phyloP scores from a whole-genome alignment of 2,888 invertebrate species.

The Acholoe squamosa region DNA sequence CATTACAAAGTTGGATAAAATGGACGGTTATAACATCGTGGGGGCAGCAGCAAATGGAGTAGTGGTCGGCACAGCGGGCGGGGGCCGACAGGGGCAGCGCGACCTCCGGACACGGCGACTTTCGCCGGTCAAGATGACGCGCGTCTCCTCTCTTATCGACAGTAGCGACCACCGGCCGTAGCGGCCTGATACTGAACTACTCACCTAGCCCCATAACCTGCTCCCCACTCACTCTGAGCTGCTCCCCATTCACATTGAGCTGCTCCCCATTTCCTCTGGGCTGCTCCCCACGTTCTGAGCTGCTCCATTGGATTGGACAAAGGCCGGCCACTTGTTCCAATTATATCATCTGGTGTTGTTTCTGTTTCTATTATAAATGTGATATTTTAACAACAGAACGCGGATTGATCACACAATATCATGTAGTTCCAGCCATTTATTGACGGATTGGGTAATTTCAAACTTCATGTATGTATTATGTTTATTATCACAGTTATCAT shows the following conservation, averaged over 20 bases:
- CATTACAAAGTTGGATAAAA: constrained; percentile 89
- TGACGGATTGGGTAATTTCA: not conserved
- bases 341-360: not conserved
- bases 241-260: not conserved
- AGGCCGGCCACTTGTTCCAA: not conserved
- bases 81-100: not conserved
- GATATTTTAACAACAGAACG: not conserved
- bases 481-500: too few relatives aligned
- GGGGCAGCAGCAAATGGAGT: constrained; percentile 38
- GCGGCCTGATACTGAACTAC: not conserved
- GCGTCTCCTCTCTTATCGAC: constrained; percentile 32
- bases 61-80: not conserved
- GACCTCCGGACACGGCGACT: constrained; percentile 51
- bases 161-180: constrained; percentile 11
- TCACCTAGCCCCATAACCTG: not conserved
- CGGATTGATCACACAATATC: not conserved
- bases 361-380: not conserved
- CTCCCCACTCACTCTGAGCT: too few relatives aligned
- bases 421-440: not conserved
- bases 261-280: not conserved
- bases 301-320: too few relatives aligned
- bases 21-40: constrained; percentile 67
- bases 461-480: too few relatives aligned
- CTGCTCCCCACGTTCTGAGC: too few relatives aligned
- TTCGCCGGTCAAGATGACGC: constrained; percentile 59